Base-by-base conservation (phyloP, 2,888 invertebrate species). In the Shargacucullia verbasci region DNA sequence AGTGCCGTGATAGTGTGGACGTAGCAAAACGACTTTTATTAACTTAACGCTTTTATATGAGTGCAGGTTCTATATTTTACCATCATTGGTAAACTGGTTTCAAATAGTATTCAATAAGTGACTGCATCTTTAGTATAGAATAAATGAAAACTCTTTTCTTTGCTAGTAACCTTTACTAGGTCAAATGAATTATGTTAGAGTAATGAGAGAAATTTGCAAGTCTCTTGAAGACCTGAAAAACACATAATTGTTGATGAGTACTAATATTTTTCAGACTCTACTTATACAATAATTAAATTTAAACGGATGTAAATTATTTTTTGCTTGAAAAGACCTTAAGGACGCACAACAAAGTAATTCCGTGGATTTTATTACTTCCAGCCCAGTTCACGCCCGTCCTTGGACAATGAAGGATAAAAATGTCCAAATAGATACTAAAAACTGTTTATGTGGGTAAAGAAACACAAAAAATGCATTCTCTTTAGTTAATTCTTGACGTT, bases 381-480 rank as follows among this genome's bases (percentile, higher is more conserved):
- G 46, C 44, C 14, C 38, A 59, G 58, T 62, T 54, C 62, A 62
- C 49, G 49, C 43, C 46, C 45, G 58, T 49, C 70, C 70, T 70
- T 62, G 68, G 62, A 53, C 41, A 56, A 37, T 48, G 2, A 34
- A 46, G 48, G 15, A 46, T 72, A 59, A 66, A 70, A 67, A 61
- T 55, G 62, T 62, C 68, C 49, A 58, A 72, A 58, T 41, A 58
- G 58, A 58, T 56, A 70, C 58, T 72, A 70, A 70, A 70, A 58
- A 58, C 67, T 39, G 33, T 72, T 67, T 69, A 67, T 62, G 62
- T 49, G 27, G 31, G 37, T 52, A 31, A 53, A 39, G 48, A 45
- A 56, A 70, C 62, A 70, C 55, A 58, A 68, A 72, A 69, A 50
- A 56, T 72, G 68, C 68, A 72, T 72, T 70, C 62, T 55, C 25